Conservation (phyloP, 1,140 invertebrate genomes). For the Coptotermes formosanus region DNA sequence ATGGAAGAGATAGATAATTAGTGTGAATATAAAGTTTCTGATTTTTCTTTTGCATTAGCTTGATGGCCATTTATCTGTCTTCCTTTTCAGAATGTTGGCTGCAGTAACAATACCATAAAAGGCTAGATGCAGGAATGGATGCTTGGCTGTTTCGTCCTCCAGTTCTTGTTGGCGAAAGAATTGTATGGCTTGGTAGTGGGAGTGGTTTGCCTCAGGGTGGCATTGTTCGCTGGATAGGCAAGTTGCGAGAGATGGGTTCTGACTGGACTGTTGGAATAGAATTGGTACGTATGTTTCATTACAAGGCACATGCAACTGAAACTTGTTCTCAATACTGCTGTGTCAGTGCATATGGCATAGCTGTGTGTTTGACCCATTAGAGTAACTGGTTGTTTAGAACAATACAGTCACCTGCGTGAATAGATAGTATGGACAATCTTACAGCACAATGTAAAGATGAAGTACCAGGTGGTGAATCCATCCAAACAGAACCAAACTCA, state of each 20-base stretch:
- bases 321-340: too few species aligned
- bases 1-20: background rate
- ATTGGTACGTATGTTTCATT: conserved; percentile 51
- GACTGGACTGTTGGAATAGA: conserved; percentile 58
- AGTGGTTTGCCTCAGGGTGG: conserved; percentile 51
- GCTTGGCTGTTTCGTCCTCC: conserved; percentile 36
- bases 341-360: too few species aligned
- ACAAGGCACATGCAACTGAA: too few species aligned
- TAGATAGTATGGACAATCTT: too few species aligned
- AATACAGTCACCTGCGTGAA: too few species aligned
- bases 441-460: too few species aligned
- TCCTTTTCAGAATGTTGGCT: background rate
- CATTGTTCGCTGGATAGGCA: conserved; percentile 56
- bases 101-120: background rate
- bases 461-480: too few species aligned
- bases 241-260: conserved; percentile 49
- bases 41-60: background rate
- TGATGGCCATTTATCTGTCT: background rate
- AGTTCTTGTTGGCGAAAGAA: conserved; percentile 51
- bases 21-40: background rate
- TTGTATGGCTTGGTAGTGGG: conserved; percentile 56
- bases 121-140: conserved; percentile 22
- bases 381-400: too few species aligned
- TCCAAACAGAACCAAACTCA: too few species aligned
- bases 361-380: too few species aligned